Percentiles rank a stretch among this genome's conserved stretches.
phyloP scores from a whole-genome alignment of 2,888 invertebrate genomes.

The Malthinus seriepunctatus region DNA sequence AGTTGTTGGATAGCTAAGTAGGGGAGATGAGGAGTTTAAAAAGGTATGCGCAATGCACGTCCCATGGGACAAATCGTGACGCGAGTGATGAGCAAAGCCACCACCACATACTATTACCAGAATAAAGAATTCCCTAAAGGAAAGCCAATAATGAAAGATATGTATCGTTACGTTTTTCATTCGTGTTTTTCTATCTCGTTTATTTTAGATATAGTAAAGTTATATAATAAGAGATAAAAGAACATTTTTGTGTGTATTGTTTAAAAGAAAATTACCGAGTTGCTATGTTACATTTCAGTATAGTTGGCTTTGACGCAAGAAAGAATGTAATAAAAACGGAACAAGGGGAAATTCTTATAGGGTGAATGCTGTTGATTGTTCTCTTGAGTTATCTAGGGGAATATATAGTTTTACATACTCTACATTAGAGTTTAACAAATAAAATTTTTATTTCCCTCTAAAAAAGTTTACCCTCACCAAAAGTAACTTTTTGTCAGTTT shows the following conservation, averaged over 20 bases:
- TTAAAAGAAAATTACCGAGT: conserved; percentile 35
- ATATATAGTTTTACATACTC: conserved; percentile 4
- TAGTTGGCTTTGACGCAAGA: conserved; percentile 51
- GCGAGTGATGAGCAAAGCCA: conserved; percentile 44
- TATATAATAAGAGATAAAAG: conserved; percentile 11
- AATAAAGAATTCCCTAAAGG: conserved; percentile 29
- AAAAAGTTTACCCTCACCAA: too few relatives aligned
- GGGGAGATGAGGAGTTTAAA: conserved; percentile 31
- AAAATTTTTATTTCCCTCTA: conserved; percentile 1
- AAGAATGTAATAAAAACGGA: conserved; percentile 52
- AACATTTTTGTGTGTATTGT: conserved; percentile 11
- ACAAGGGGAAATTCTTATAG: conserved; percentile 39
- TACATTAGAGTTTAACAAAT: not conserved
- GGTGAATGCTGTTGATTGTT: conserved; percentile 45
- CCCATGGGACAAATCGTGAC: conserved; percentile 48
- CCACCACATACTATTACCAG: conserved; percentile 44
- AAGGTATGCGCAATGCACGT: conserved; percentile 44
- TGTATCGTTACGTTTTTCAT: conserved; percentile 22
- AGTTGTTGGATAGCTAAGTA: not conserved
- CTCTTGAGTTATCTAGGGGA: conserved; percentile 32
- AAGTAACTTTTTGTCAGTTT: too few relatives aligned
- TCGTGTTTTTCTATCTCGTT: conserved; percentile 21
- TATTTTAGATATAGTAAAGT: conserved; percentile 14
- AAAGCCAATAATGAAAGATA: conserved; percentile 28
- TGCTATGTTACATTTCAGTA: conserved; percentile 49